A percentile compares a stretch with the other conserved stretches of the same genome.
phyloP scores from a whole-genome alignment of 2,113 vertebrate genomes.

The Boleophthalmus pectinirostris region DNA sequence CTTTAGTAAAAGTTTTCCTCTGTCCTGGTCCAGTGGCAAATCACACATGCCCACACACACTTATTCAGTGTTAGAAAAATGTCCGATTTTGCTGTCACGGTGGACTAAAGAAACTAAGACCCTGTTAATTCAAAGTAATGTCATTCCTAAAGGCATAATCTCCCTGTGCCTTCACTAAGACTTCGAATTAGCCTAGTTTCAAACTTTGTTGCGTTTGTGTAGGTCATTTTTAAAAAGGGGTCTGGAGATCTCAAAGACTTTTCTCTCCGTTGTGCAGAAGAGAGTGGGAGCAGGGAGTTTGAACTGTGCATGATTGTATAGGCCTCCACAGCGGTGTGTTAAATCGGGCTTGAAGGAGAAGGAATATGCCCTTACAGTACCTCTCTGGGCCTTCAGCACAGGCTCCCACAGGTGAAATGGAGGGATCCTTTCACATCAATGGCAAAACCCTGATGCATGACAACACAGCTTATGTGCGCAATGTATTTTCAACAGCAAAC shows the following conservation, averaged over 20 bases:
- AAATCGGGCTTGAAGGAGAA: conserved; percentile 35
- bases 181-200: conserved; percentile 20
- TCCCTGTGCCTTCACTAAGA: conserved; percentile 38
- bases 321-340: conserved; percentile 18
- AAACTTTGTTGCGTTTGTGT: conserved; percentile 31
- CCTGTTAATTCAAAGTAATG: conserved; percentile 50
- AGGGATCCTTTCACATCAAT: neutral
- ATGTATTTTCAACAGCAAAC: neutral
- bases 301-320: conserved; percentile 18
- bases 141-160: conserved; percentile 41
- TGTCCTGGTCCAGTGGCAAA: conserved; percentile 19
- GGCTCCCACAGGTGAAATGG: neutral
- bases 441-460: neutral
- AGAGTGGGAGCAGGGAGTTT: conserved; percentile 18
- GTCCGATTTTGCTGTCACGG: conserved; percentile 28
- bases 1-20: conserved; percentile 31
- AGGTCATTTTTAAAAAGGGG: conserved; percentile 51
- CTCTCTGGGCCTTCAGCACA: conserved; percentile 11
- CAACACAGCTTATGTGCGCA: neutral
- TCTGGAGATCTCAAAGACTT: conserved; percentile 52
- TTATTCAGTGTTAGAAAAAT: conserved; percentile 10
- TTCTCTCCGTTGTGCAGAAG: conserved; percentile 24
- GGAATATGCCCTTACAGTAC: conserved; percentile 19
- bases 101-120: conserved; percentile 31
- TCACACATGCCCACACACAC: neutral